Conservation (phyloP, 2,113 vertebrate genomes). For the Myotis lucifugus region DNA sequence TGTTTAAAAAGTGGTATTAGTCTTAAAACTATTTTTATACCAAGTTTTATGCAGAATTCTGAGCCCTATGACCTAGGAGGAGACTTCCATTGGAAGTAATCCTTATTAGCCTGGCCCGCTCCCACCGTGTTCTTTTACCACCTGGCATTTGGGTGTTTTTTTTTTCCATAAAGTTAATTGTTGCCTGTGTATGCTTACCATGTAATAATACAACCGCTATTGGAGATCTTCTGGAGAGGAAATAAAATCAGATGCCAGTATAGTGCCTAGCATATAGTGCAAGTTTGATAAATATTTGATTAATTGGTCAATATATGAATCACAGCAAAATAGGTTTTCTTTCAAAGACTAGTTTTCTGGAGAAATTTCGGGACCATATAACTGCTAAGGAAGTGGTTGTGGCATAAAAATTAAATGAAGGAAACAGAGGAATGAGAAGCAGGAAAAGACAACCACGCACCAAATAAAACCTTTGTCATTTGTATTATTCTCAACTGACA, state of each 20-base stretch:
- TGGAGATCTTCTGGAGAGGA: not conserved
- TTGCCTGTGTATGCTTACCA: not conserved
- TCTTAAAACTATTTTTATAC: conserved; percentile 8
- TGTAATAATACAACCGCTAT: not conserved
- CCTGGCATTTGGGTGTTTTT: not conserved
- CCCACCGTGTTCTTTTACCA: not conserved
- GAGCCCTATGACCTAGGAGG: not conserved
- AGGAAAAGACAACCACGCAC: not conserved
- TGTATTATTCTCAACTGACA: not conserved
- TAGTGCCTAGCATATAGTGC: not conserved
- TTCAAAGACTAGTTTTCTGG: not conserved
- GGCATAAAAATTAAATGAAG: not conserved
- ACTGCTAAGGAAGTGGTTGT: not conserved
- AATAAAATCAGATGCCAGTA: not conserved
- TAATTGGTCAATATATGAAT: not conserved
- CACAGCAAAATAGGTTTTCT: not conserved
- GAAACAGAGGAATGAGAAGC: not conserved
- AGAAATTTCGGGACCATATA: not conserved
- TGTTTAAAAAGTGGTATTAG: not conserved
- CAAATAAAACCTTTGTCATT: not conserved
- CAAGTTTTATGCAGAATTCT: not conserved
- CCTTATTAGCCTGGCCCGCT: not conserved
- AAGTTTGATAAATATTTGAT: conserved; percentile 9
- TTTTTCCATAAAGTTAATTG: not conserved
- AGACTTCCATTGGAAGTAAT: not conserved